Evolutionary conservation across 2,888 invertebrate species (phyloP).

Genomic region (Clanis bilineata): DNA sequence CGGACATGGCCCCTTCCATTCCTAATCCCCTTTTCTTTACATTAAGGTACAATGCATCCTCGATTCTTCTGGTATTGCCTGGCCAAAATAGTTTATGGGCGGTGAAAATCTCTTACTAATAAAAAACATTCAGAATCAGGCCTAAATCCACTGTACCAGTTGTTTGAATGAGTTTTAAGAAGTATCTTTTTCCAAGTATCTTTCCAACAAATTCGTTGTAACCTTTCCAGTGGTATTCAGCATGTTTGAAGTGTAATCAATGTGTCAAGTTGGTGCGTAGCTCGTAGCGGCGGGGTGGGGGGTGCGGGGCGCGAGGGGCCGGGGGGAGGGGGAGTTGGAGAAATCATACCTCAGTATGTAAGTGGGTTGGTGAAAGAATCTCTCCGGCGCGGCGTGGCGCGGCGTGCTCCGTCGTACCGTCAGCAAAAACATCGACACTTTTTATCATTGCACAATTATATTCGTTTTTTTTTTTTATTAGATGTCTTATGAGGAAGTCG

Average conservation of each 20-base stretch:
- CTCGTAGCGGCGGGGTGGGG: not conserved
- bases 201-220: not conserved
- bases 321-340: slow-evolving; percentile 38
- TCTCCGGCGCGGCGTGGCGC: slow-evolving; percentile 45
- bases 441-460: not conserved
- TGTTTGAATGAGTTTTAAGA: not conserved
- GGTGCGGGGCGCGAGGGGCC: not conserved
- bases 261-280: not conserved
- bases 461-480: no score
- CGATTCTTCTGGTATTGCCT: no score
- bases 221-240: not conserved
- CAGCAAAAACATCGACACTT: slow-evolving; percentile 30
- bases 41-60: no score
- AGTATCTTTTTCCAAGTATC: not conserved
- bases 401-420: slow-evolving; percentile 44
- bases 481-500: no score
- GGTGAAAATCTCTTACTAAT: no score
- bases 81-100: no score
- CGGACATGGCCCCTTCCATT: no score
- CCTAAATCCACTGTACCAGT: not conserved
- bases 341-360: slow-evolving; percentile 70
- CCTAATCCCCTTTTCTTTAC: no score
- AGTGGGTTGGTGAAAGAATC: slow-evolving; percentile 82
- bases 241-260: not conserved
- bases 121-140: no score